Percentiles rank a stretch among this genome's conserved stretches.
Evolutionary conservation across 2,113 vertebrate species (phyloP).

Genomic region (Atlantisia rogersi): DNA sequence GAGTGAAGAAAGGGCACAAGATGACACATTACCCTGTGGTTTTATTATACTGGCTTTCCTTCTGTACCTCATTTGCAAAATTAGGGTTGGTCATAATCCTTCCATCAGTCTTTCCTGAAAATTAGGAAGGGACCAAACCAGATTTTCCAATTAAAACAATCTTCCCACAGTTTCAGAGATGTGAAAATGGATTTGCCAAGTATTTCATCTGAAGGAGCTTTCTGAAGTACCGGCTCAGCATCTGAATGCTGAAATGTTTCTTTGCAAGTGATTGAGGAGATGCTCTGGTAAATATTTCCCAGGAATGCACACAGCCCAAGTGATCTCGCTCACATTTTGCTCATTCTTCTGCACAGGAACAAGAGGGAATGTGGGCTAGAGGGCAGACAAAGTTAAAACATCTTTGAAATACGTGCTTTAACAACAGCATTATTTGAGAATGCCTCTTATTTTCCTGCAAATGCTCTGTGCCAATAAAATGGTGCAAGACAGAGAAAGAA

Average conservation of each 20-base stretch:
- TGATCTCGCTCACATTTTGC: not conserved
- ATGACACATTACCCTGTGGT: conserved; percentile 45
- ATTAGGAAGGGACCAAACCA: conserved; percentile 46
- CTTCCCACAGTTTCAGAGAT: conserved; percentile 58
- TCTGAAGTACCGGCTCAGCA: not conserved
- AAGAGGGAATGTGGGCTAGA: not conserved
- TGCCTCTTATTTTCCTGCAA: not conserved
- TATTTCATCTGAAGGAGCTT: not conserved
- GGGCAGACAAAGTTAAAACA: not conserved
- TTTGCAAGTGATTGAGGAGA: not conserved
- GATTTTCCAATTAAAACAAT: conserved; percentile 51
- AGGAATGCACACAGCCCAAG: not conserved
- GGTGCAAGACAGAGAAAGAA: not conserved
- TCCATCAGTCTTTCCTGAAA: conserved; percentile 51
- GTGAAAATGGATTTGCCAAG: conserved; percentile 22
- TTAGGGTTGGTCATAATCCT: conserved; percentile 54
- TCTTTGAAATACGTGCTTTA: not conserved
- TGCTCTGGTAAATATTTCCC: not conserved
- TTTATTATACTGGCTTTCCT: conserved; percentile 32
- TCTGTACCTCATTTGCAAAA: conserved; percentile 64
- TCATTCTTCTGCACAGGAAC: not conserved
- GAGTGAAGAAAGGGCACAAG: conserved; percentile 31
- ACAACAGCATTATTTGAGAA: not conserved
- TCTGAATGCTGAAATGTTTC: not conserved
- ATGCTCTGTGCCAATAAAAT: fast-evolving